Evolutionary conservation across 1,140 invertebrate genomes (phyloP).

Genomic region (Drosophila gunungcola): DNA sequence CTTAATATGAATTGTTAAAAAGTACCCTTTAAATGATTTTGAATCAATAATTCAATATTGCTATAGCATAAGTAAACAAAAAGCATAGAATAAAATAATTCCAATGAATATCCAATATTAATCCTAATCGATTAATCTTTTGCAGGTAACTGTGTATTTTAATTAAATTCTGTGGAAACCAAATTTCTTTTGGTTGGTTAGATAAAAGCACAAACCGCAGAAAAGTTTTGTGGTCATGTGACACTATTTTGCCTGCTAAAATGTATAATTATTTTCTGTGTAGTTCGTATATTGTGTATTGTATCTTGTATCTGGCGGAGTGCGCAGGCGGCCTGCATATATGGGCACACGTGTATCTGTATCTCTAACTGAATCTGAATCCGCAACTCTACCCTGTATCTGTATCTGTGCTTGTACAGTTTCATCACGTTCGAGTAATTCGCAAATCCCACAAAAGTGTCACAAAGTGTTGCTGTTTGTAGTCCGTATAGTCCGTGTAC

Average conservation of each 20-base stretch:
- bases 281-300: slow-evolving; percentile 19
- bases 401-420: slow-evolving; percentile 44
- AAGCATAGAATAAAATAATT: too few relatives aligned
- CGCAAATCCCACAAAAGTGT: slow-evolving; percentile 43
- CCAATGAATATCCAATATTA: too few relatives aligned
- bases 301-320: slow-evolving; percentile 48
- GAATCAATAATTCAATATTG: too few relatives aligned
- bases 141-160: too few relatives aligned
- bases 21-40: too few relatives aligned
- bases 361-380: slow-evolving; percentile 27
- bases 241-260: too few relatives aligned
- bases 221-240: neutral
- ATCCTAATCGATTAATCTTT: too few relatives aligned
- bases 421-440: slow-evolving; percentile 57
- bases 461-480: slow-evolving; percentile 36
- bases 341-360: slow-evolving; percentile 35
- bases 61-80: neutral
- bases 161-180: neutral
- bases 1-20: neutral
- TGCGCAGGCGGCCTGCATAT: slow-evolving; percentile 69
- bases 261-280: slow-evolving; percentile 5
- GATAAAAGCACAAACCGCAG: neutral
- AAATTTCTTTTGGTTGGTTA: too few relatives aligned
- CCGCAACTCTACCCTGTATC: slow-evolving; percentile 7
- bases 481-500: slow-evolving; percentile 37